Base-by-base conservation (phyloP, 2,888 invertebrate genomes). In the Harpagoxenus sublaevis region DNA sequence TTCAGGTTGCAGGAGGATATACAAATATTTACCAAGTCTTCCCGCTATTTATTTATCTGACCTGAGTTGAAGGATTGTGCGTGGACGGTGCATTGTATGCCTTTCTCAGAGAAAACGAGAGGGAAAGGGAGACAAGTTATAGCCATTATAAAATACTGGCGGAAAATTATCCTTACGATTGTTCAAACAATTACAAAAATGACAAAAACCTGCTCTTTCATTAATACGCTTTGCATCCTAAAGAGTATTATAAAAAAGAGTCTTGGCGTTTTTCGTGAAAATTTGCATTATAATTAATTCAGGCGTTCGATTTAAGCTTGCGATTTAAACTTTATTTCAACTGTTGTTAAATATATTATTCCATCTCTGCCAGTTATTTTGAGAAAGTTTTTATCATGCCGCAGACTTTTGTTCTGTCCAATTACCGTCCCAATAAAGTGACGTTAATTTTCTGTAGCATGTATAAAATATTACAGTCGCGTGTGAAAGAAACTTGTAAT, bases 11-110 rank as follows among this genome's bases (percentile, higher is more conserved):
- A 68, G 79, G 83, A 65, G 66, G 75, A 63, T 81, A 71, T 53
- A 87, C 89, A 92, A 92, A 92, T 91, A 92, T 92, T 92, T 92
- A 87, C 88, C 88, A 63, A 88, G 87, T 87, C 91, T 89, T 89
- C 87, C 90, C 87, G 89, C 91, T 91, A 92, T 92, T 92, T 92
- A 92, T 92, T 91, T 91, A 91, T 90, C 90, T 87, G 90, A 87
- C 89, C 90, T 75, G 88, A 57, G 53, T 68, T 84, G 68, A 86
- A 84, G 88, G 88, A 87, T 87, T 84, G 87, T 85, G 84, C 86
- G 18, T 60, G 57, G 35, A 82, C 39, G 28, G 42, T 9, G 15
- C 6, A 12, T n/a, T 28, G 35, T 71, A 57, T 57, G 18, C 28
- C 12, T 60, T 39, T 74, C 60, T 60, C 74, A n/a, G 79, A 39